Evolutionary conservation across 2,888 invertebrate genomes (phyloP).

Genomic region (Andrena bicolor): DNA sequence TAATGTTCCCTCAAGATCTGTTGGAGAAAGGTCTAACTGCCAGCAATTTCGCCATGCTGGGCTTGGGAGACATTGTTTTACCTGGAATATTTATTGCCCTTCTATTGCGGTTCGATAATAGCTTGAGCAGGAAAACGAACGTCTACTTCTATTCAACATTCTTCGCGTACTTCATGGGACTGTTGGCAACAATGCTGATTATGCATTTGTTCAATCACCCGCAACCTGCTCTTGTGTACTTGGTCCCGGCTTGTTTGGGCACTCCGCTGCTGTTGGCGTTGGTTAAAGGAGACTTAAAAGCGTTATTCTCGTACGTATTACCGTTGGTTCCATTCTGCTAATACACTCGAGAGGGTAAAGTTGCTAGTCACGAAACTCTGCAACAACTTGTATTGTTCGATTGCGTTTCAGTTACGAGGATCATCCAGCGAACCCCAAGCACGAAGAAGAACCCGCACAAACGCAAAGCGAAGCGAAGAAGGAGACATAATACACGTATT

Average conservation of each 20-base stretch:
- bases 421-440: conserved; percentile 86
- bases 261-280: conserved; percentile 95
- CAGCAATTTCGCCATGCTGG: conserved; percentile 99
- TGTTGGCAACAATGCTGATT: conserved; percentile 97
- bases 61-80: conserved; percentile 99
- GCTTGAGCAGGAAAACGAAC: conserved; percentile 92
- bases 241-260: conserved; percentile 98
- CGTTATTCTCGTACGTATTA: conserved; percentile 93
- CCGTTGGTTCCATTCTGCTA: conserved; percentile 15
- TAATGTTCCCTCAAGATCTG: conserved; percentile 99
- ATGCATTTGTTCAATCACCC: conserved; percentile 99
- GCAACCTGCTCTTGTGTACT: conserved; percentile 98
- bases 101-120: conserved; percentile 97
- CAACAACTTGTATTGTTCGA: conserved; percentile 1
- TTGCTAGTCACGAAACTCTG: background rate
- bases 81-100: conserved; percentile 99
- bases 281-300: conserved; percentile 95
- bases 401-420: conserved; percentile 89
- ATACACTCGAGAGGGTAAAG: background rate
- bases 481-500: conserved; percentile 74
- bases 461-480: conserved; percentile 75
- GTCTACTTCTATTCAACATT: conserved; percentile 97
- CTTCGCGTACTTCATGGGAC: conserved; percentile 96
- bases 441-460: conserved; percentile 77
- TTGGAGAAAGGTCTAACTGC: conserved; percentile 95